Base-by-base conservation (phyloP, 1,140 invertebrate genomes). In the Pollicipes pollicipes region DNA sequence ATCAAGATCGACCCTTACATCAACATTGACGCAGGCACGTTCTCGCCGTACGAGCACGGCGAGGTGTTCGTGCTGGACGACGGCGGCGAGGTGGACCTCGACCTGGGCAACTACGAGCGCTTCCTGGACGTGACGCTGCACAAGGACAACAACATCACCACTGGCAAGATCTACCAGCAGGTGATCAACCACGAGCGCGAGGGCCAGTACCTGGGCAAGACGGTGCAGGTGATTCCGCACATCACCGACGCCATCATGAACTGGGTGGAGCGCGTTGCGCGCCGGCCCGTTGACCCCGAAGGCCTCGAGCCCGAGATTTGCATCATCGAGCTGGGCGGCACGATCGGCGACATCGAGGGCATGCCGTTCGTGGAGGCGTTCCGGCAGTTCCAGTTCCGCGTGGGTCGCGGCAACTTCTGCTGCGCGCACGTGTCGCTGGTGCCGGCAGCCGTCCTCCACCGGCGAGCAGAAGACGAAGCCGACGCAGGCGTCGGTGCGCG, bases 341-440 rank as follows among this genome's bases (percentile, higher is more conserved):
- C 97, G 4, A 93, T 99, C 76, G 97, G 95, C 29, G 97, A 99
- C 79, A 99, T 99, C 74, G 97, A 99, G 83, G 93, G 96, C 67
- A 98, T 98, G 95, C 92, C 95, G 26, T 99, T 98, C 83, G 91
- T 98, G 6, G 95, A 98, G 83, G 95, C 96, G n/a, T 98, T 99
- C 78, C 82, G 96, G 31, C 95, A 98, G 77, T 97, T 98, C 80
- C 94, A 97, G 78, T 96, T 97, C 78, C 81, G 90, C 73, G 93
- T 0, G 90, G 91, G 74, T 70, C 77, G 84, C 70, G 92, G 96
- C 77, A 96, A 97, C 78, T 95, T 99, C 78, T 95, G 93, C 80
- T 88, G 87, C 77, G 93, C 96, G 35, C 96, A 98, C 83, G 96
- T 99, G 1, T 97, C 94, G 21, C 82, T 98, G 31, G 87, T 98